Conservation (phyloP, 2,797 vertebrate genomes). For the Falco concolor region DNA sequence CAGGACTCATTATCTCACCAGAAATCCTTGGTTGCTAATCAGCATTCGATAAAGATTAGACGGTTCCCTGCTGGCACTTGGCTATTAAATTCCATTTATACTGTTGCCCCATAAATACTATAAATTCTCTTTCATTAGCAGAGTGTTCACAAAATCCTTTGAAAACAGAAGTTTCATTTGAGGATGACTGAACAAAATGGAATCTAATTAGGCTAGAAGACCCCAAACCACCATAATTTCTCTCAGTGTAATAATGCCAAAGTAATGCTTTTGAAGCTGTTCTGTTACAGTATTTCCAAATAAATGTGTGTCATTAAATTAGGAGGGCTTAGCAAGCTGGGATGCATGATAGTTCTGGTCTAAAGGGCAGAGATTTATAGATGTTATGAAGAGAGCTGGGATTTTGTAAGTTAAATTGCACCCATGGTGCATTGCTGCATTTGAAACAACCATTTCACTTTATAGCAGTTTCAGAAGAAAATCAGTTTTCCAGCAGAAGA, state of each 20-base stretch:
- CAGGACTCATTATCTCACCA: slow-evolving; percentile 58
- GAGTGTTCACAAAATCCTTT: slow-evolving; percentile 31
- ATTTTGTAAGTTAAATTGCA: not conserved
- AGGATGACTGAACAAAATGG: slow-evolving; percentile 38
- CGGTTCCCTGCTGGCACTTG: slow-evolving; percentile 28
- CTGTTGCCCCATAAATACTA: slow-evolving; percentile 53
- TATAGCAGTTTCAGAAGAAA: not conserved
- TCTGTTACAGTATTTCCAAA: slow-evolving; percentile 24
- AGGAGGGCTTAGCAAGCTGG: not conserved
- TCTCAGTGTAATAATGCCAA: not conserved
- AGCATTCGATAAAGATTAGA: slow-evolving; percentile 58
- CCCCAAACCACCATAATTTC: slow-evolving; percentile 26
- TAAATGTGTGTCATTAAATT: slow-evolving; percentile 2
- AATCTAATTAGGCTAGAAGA: slow-evolving; percentile 51
- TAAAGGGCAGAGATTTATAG: not conserved
- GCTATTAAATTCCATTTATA: slow-evolving; percentile 64
- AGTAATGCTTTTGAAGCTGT: not conserved
- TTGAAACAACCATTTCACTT: not conserved
- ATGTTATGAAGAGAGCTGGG: not conserved
- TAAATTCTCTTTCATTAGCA: slow-evolving; percentile 61
- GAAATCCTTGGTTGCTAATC: slow-evolving; percentile 52
- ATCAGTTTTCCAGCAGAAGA: not conserved
- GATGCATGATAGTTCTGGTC: not conserved
- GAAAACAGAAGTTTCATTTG: slow-evolving; percentile 49
- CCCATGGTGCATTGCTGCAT: not conserved